Evolutionary conservation across 2,797 vertebrate species (phyloP).

Genomic region (Enteromius radiatus): DNA sequence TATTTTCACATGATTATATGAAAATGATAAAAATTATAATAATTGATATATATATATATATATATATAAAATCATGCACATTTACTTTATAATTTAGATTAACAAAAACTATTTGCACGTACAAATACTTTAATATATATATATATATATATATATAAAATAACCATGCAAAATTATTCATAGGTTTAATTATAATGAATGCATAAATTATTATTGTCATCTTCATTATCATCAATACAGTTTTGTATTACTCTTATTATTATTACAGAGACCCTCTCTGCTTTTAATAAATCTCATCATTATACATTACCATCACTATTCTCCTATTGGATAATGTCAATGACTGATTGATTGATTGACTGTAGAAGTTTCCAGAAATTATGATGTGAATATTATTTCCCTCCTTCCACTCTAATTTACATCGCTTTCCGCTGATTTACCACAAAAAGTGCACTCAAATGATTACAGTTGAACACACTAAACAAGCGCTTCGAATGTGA

Average conservation of each 20-base stretch:
- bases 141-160: no score
- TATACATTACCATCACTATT: no score
- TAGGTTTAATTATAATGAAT: not conserved
- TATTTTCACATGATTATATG: not conserved
- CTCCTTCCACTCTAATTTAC: not conserved
- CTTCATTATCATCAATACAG: not conserved
- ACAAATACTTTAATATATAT: not conserved
- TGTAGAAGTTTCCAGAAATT: not conserved
- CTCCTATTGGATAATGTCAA: no score
- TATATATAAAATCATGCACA: not conserved
- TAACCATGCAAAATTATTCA: not conserved
- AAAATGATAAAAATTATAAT: not conserved
- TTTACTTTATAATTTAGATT: not conserved
- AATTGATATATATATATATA: no score
- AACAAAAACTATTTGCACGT: not conserved
- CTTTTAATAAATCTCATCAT: no score
- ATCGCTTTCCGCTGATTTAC: not conserved
- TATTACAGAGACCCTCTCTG: no score
- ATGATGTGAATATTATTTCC: not conserved
- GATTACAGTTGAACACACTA: conserved; percentile 30
- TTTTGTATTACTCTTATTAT: not conserved
- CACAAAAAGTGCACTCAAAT: conserved; percentile 15
- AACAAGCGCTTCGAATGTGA: not conserved
- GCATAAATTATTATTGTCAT: not conserved
- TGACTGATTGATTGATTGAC: no score